Base-by-base conservation (phyloP, 2,797 vertebrate species). In the Bovichtus variegatus region DNA sequence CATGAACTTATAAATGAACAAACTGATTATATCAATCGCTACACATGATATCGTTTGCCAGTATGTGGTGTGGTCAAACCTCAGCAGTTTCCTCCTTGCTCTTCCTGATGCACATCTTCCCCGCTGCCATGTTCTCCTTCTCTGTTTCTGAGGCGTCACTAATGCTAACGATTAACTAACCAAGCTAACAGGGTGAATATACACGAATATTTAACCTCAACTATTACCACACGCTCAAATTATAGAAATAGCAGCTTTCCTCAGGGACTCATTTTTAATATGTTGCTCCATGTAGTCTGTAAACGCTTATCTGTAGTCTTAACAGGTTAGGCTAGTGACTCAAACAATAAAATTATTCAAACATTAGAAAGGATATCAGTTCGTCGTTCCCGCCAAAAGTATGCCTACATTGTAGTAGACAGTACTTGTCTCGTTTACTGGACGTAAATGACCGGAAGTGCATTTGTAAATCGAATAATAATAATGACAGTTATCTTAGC, bases 51-150 rank as follows among this genome's bases (percentile, higher is more conserved):
- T 50, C 0, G 8, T 61, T 5, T 50, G 5, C 5, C 25, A n/a
- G 15, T 21, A 0, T 38, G 34, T 61, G 0, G 1, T 36, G 41
- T 67, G 15, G 40, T 78, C 90, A 85, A 81, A 95, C 95, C 94
- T 95, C 91, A 1, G 63, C 73, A 7, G 80, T 86, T 31, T 85
- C 90, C 18, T 89, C 84, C 12, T 87, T 92, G 29, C 64, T 82
- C 59, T 75, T 86, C 51, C 50, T 82, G 34, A 64, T 9, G n/a
- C 75, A 82, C 62, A 77, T 88, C 61, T 87, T 87, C 15, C 40
- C 71, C 3, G 90, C 72, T 0, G 92, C 81, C 94, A 95, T 96
- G 15, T 51, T 63, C n/a, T 72, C 44, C 6, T 9, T 0, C 15
- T 4, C 9, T 31, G 19, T 18, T 0, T 51, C 36, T 0, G 1